Evolutionary conservation across 2,888 invertebrate genomes (phyloP), one percentile per base, ranked within the genome.

Genomic region (Chydorus sphaericus): DNA sequence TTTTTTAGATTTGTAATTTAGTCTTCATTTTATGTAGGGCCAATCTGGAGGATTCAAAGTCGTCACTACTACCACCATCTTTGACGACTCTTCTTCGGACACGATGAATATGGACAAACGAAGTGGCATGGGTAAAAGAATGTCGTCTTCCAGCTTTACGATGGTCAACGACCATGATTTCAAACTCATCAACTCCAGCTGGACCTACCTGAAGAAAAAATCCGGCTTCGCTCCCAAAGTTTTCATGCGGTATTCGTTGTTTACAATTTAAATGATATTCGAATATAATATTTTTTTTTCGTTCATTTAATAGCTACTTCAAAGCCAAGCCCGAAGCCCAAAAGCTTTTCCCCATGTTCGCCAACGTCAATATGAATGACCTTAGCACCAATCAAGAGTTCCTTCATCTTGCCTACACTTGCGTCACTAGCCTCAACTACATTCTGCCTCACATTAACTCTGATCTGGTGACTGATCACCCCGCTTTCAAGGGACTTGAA

Each of bases 321-420:
- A 44, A 44, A 44, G 44, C 44, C 23, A 44, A 44, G 10, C 44
- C 44, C 5, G 44, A 44, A 44, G 23, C 44, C n/a, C 44, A 44
- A 20, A 44, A 44, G 11, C 26, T 44, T 5, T 44, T 44, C 44
- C 23, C 44, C 16, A n/a, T 5, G 4, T 44, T 44, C 4, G 44
- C 44, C 26, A 44, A 44, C 26, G 44, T 44, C 3, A 10, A 23
- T n/a, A 20, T 26, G 4, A 8, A 14, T 14, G 44, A 44, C 1
- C 20, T 44, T 6, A 23, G 26, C 23, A 23, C 20, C 20, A 44
- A 44, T 44, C 44, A 23, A 4, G 44, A 44, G 14, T 44, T 44
- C 44, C 44, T 44, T 4, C 11, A 44, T 20, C 4, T 14, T 4
- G 44, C 44, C 23, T 44, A 44, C 20, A 18, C 23, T 10, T 44